These are phyloP conservation scores for Hydrotaea diabolus DNA, from an alignment of 2,888 invertebrate species.

Conservation along the genomic window DNA sequence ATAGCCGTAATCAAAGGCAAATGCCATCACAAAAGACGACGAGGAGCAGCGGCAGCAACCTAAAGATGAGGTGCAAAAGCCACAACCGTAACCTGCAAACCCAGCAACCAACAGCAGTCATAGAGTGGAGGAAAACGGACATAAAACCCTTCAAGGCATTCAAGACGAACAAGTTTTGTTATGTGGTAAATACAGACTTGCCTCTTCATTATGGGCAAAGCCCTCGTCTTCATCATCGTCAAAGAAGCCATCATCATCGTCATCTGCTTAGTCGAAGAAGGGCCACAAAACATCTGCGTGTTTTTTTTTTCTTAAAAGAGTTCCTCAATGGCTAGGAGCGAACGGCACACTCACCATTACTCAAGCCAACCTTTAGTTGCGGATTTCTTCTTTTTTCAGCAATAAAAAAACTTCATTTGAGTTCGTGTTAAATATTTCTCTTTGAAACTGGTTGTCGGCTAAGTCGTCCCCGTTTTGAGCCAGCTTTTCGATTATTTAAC, in stretches of 20 bases:
- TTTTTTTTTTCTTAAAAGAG: not conserved
- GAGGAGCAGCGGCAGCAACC: not conserved
- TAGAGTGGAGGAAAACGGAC: not conserved
- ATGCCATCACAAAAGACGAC: constrained; percentile 4
- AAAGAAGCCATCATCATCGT: not conserved
- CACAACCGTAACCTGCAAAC: constrained; percentile 44
- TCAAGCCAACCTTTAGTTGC: not conserved
- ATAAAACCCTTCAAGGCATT: constrained; percentile 59
- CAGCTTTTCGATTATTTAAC: constrained; percentile 50
- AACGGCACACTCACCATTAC: not conserved
- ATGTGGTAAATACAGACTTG: constrained; percentile 34
- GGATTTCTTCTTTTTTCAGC: too few relatives aligned
- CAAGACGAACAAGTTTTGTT: constrained; percentile 42
- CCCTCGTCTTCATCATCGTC: not conserved
- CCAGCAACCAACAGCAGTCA: constrained; percentile 18
- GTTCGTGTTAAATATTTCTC: too few relatives aligned
- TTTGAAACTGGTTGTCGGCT: too few relatives aligned
- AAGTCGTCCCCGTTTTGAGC: not conserved
- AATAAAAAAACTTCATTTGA: too few relatives aligned
- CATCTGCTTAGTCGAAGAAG: not conserved
- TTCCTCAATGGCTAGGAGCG: not conserved
- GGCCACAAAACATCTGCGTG: constrained; percentile 19
- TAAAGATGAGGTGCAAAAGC: not conserved
- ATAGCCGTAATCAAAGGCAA: constrained; percentile 32
- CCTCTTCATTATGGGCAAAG: constrained; percentile 23